Base-by-base conservation (phyloP, 2,113 vertebrate species). In the Semnornis frantzii region DNA sequence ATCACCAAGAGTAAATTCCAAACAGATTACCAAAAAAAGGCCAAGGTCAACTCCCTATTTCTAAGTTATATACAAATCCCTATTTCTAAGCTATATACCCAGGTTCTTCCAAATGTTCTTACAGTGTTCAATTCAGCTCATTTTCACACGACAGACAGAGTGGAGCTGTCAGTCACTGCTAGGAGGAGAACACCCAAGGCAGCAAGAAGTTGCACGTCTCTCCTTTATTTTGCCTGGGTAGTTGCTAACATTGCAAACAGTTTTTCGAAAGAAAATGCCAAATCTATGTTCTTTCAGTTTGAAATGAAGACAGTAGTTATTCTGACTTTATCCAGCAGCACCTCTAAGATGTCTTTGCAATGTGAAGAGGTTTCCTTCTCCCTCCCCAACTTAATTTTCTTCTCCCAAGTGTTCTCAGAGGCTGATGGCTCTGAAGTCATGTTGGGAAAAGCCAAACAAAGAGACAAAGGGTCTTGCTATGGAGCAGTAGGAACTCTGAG, bases 1-100 rank as follows among this genome's bases (percentile, higher is more conserved):
- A 82, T 42, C 82, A 93, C 52, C 82, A 91, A 52, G 12, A 52
- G 62, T 79, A 60, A 94, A 95, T 96, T 96, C 95, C 93, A 93
- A 93, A 90, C 87, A 93, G 93, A 96, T 95, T 96, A 93, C 89
- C 84, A 68, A 83, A 85, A 85, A 85, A 74, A 91, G 89, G 84
- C 72, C 91, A 92, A 94, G 80, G 92, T 70, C 90, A 79, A 95
- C 42, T 63, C 42, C 28, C 13, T 78, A 71, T 88, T 93, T 93
- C 74, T 90, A 83, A 76, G 65, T 69, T 91, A 62, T 60, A 68
- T 83, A 94, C 88, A n/a, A n/a, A n/a, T 63, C 42, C 28, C 13
- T 78, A 71, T 88, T 93, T 93, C 74, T 90, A 83, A 76, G 65
- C 73, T 91, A 62, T 60, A 68, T 83, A 94, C 88, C 33, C 85